A percentile compares a stretch with the other conserved stretches of the same genome.
Conservation (phyloP, 2,888 invertebrate genomes). For the Empis livida region DNA sequence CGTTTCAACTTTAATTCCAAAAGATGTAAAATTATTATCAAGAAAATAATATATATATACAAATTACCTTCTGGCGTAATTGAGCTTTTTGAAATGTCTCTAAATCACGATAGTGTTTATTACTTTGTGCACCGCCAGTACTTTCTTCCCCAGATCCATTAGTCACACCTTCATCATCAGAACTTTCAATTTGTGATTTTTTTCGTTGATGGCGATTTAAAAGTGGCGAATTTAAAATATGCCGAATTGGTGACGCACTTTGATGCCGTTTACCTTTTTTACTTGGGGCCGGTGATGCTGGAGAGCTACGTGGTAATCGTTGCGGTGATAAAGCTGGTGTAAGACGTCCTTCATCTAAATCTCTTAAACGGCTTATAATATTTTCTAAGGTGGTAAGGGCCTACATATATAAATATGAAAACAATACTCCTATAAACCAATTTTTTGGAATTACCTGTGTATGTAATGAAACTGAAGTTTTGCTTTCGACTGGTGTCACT, state of each 20-base stretch:
- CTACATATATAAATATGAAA: slow-evolving; percentile 20
- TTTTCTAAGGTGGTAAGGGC: slow-evolving; percentile 46
- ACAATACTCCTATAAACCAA: not conserved
- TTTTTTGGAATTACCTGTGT: slow-evolving; percentile 28
- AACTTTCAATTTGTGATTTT: slow-evolving; percentile 65
- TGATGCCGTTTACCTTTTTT: slow-evolving; percentile 63
- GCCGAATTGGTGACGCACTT: slow-evolving; percentile 67
- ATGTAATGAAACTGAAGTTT: slow-evolving; percentile 34
- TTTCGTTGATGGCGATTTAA: slow-evolving; percentile 61
- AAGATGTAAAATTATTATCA: not conserved
- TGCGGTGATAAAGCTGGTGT: slow-evolving; percentile 40
- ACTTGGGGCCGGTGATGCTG: slow-evolving; percentile 56
- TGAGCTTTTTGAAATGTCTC: slow-evolving; percentile 89
- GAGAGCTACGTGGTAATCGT: slow-evolving; percentile 63
- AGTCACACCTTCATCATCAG: slow-evolving; percentile 59
- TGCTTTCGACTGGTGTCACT: slow-evolving; percentile 33
- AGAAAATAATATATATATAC: too few relatives aligned
- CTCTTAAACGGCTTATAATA: slow-evolving; percentile 42
- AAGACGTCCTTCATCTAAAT: slow-evolving; percentile 38
- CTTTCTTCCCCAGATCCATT: slow-evolving; percentile 44
- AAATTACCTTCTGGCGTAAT: slow-evolving; percentile 69
- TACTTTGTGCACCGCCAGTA: slow-evolving; percentile 38
- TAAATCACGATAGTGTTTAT: slow-evolving; percentile 68
- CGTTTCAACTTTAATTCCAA: slow-evolving; percentile 53
- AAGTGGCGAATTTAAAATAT: slow-evolving; percentile 73